Base-by-base conservation (phyloP, 2,113 vertebrate species). In the Aspidoscelis tigris region DNA sequence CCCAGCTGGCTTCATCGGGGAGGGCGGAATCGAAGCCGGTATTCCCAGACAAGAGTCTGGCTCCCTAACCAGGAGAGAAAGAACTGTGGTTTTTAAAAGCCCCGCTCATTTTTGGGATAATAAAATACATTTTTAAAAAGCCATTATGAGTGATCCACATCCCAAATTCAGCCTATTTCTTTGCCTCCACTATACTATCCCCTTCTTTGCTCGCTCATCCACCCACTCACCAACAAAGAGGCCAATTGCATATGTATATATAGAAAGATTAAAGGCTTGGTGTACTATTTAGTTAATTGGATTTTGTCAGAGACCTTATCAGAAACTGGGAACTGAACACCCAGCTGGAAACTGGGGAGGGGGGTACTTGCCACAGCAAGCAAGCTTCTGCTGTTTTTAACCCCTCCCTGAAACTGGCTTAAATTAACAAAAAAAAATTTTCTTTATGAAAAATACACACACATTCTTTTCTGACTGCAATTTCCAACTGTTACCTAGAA, bases 281-380 rank as follows among this genome's bases (percentile, higher is more conserved):
- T 55, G 76, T 73, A 79, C 81, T 83, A 68, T 87, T 84, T 24
- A 73, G 7, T 78, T 90, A 92, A 92, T 87, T 81, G 91, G 89
- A 73, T 93, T 92, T 87, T 84, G 64, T 50, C n/a, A 50, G 82
- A 92, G 88, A 88, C 82, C 78, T 83, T 79, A 89, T 89, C 86
- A 77, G 76, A 44, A 76, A 64, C 44, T 73, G 85, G 82, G 88
- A 86, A 58, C 26, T 21, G 84, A 81, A 87, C 82, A 84, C 88
- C 84, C 81, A 61, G 72, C 2, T 85, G 87, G 83, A 39, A 44
- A 70, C 7, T 53, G 7, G 76, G 55, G 76, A n/a, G 66, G 16
- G 55, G 53, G 10, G 43, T 72, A 71, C 41, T 71, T 78, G n/a
- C 21, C 21, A 73, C 18, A 72, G n/a, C 41, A 72, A 72, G n/a